Conservation (phyloP, 2,888 invertebrate genomes). For the Neuroscelio doddi region DNA sequence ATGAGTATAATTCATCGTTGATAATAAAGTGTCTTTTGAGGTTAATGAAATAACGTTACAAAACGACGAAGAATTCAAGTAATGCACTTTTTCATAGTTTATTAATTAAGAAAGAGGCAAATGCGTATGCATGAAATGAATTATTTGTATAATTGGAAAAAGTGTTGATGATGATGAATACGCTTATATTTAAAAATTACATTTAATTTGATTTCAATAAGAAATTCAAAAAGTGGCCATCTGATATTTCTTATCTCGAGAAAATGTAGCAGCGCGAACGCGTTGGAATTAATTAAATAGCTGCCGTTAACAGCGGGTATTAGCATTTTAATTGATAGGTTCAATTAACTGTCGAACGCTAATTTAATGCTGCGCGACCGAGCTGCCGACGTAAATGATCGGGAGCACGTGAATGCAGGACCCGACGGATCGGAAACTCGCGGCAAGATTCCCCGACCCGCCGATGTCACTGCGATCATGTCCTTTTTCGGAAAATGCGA, state of each 20-base stretch:
- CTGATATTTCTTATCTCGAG: too few species aligned
- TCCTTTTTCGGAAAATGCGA: constrained; percentile 34
- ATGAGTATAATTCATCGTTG: constrained; percentile 33
- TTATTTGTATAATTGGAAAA: too few species aligned
- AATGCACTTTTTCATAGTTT: constrained; percentile 21
- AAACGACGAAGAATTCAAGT: constrained; percentile 14
- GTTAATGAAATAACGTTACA: constrained; percentile 19
- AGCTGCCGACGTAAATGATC: constrained; percentile 39
- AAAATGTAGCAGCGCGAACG: not conserved
- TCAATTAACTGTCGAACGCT: constrained; percentile 55
- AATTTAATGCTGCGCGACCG: constrained; percentile 53
- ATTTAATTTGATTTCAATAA: too few species aligned
- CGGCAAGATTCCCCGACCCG: not conserved
- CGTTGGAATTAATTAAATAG: constrained; percentile 49
- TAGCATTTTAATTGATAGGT: constrained; percentile 53
- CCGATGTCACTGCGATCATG: constrained; percentile 2
- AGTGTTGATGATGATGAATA: too few species aligned
- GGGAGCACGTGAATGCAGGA: constrained; percentile 25
- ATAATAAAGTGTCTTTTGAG: constrained; percentile 31
- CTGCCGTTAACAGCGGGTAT: constrained; percentile 36
- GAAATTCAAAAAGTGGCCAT: too few species aligned
- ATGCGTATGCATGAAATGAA: too few species aligned
- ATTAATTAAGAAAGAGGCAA: constrained; percentile 23
- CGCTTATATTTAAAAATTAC: too few species aligned
- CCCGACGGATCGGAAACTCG: not conserved